These are phyloP conservation scores for Alaudala cheleensis DNA, from an alignment of 2,113 vertebrate genomes.

Conservation along the genomic window DNA sequence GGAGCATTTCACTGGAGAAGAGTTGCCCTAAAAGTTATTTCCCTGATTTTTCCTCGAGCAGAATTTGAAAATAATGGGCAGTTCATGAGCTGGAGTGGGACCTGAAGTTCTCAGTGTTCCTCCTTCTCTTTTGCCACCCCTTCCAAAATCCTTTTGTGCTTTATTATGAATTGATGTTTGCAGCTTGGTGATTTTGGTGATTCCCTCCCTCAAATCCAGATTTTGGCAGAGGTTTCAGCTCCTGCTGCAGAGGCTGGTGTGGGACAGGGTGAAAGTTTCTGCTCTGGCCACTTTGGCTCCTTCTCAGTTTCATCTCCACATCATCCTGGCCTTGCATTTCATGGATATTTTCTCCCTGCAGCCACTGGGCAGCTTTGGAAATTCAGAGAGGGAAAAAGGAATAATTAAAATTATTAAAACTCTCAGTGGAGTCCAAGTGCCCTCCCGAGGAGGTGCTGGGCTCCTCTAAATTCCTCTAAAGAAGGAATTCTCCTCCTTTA, in stretches of 20 bases:
- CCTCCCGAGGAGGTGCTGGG: background rate
- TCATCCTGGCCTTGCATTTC: background rate
- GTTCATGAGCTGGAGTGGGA: background rate
- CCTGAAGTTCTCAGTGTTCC: background rate
- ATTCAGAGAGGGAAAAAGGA: fast-evolving
- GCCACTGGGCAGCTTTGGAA: background rate
- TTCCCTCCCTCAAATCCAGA: background rate
- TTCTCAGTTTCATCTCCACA: background rate
- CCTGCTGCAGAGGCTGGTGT: background rate
- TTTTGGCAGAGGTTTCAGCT: background rate
- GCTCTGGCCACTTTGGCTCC: background rate
- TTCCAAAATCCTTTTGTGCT: background rate
- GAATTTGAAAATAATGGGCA: background rate
- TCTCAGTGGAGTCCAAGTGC: fast-evolving
- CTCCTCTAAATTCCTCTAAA: no score
- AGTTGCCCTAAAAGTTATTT: background rate
- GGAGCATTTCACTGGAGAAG: background rate
- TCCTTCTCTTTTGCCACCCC: background rate
- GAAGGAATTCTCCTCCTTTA: background rate
- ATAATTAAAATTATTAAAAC: background rate
- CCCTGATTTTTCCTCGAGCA: fast-evolving
- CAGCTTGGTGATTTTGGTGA: background rate
- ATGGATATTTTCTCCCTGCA: background rate
- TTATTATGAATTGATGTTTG: background rate
- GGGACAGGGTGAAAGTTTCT: background rate